Evolutionary conservation across 2,888 invertebrate species (phyloP).

Genomic region (Lumbricus terrestris): DNA sequence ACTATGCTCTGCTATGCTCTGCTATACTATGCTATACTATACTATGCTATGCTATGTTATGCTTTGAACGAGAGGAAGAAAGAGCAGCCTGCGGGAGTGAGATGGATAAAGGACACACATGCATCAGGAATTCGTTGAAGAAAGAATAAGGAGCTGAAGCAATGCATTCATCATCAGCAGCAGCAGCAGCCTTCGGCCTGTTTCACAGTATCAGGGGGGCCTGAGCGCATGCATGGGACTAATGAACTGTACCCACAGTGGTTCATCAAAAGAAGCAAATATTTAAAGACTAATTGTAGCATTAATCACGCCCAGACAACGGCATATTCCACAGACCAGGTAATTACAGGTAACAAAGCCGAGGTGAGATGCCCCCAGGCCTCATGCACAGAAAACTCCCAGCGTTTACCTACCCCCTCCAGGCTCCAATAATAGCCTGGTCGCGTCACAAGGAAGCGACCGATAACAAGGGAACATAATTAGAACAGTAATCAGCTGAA

Average conservation of each 20-base stretch:
- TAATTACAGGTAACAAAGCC: constrained; percentile 12
- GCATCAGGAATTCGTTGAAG: neutral
- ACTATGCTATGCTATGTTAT: neutral
- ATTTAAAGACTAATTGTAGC: neutral
- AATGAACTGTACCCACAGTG: neutral
- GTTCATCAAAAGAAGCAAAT: constrained; percentile 8
- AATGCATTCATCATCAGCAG: neutral
- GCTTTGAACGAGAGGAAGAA: neutral
- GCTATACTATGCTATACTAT: no score
- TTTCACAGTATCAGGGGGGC: neutral
- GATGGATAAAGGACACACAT: neutral
- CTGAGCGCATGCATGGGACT: neutral
- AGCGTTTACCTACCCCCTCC: constrained; percentile 3
- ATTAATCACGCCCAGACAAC: neutral
- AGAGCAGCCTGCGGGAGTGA: neutral
- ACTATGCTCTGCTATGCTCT: neutral
- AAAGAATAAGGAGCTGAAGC: neutral
- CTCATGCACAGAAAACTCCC: neutral
- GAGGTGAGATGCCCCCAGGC: neutral
- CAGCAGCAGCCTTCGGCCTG: neutral
- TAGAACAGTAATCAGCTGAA: neutral
- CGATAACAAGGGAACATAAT: constrained; percentile 3
- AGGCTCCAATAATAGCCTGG: neutral
- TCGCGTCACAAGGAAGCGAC: neutral
- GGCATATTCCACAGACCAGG: neutral